These are phyloP conservation scores for Myodes glareolus DNA, from an alignment of 2,113 vertebrate genomes.

Conservation along the genomic window DNA sequence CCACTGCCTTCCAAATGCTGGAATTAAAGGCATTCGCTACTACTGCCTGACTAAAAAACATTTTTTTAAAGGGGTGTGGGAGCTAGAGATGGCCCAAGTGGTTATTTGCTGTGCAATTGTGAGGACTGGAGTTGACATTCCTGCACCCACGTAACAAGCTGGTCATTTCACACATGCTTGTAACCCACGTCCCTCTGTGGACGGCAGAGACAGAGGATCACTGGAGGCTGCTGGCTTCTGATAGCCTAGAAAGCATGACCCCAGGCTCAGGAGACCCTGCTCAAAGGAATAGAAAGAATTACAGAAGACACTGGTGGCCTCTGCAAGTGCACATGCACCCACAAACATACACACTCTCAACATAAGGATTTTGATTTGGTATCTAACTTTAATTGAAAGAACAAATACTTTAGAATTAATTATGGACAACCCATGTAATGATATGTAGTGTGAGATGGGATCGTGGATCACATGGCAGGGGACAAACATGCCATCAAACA, in stretches of 20 bases:
- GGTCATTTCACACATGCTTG: not conserved
- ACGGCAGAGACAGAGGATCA: not conserved
- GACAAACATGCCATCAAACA: too few relatives aligned
- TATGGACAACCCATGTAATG: not conserved
- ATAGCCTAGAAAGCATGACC: not conserved
- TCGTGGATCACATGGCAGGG: too few relatives aligned
- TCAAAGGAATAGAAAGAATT: not conserved
- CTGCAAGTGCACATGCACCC: too few relatives aligned
- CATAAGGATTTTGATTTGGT: not conserved
- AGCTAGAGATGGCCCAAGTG: too few relatives aligned
- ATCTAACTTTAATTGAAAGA: slow-evolving; percentile 18
- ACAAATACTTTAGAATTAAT: slow-evolving; percentile 11
- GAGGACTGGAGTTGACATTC: not conserved
- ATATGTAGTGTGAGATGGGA: too few relatives aligned
- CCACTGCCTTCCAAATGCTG: too few relatives aligned
- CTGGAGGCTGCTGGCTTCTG: not conserved
- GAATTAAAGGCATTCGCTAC: too few relatives aligned
- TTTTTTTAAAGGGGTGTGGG: too few relatives aligned
- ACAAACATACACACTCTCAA: not conserved
- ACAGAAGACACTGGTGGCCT: not conserved
- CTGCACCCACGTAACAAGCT: not conserved
- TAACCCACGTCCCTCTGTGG: not conserved
- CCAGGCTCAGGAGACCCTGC: not conserved
- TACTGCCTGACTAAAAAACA: too few relatives aligned
- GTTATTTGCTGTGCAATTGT: not conserved